Conservation (phyloP, 2,797 vertebrate genomes). For the Channallabes apus region DNA sequence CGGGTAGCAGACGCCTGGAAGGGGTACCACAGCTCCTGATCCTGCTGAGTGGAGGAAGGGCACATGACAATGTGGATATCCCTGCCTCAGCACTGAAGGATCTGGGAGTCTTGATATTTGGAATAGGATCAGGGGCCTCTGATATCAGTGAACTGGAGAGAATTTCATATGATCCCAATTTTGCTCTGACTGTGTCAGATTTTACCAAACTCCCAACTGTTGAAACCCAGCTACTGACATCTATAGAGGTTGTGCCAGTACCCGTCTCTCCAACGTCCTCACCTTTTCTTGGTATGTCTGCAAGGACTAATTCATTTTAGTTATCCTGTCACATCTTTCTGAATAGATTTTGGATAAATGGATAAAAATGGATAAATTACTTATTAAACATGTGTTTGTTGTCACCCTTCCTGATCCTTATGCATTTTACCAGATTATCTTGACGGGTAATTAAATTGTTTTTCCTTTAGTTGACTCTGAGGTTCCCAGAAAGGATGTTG, state of each 20-base stretch:
- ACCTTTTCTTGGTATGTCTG: constrained; percentile 16
- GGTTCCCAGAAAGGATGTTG: constrained; percentile 75
- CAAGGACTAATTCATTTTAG: neutral
- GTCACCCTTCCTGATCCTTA: neutral
- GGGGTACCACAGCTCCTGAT: constrained; percentile 44
- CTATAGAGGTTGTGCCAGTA: constrained; percentile 49
- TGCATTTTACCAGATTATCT: constrained; percentile 34
- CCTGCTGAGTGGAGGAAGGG: constrained; percentile 5
- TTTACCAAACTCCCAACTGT: constrained; percentile 49
- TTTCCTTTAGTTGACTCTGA: constrained; percentile 15
- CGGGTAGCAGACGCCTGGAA: too few relatives aligned
- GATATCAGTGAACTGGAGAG: constrained; percentile 49
- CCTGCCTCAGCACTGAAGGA: constrained; percentile 45
- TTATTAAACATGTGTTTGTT: too few relatives aligned
- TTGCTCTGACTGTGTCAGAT: constrained; percentile 51
- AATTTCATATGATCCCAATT: constrained; percentile 56
- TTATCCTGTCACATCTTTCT: too few relatives aligned
- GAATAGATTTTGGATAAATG: too few relatives aligned
- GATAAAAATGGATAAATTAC: too few relatives aligned
- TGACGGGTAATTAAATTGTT: constrained; percentile 6
- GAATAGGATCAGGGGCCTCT: too few relatives aligned
- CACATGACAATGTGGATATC: neutral
- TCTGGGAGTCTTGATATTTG: constrained; percentile 46
- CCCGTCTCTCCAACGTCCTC: neutral
- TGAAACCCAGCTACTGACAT: constrained; percentile 49